Evolutionary conservation across 2,888 invertebrate genomes (phyloP).

Genomic region (Drosophila merina): DNA sequence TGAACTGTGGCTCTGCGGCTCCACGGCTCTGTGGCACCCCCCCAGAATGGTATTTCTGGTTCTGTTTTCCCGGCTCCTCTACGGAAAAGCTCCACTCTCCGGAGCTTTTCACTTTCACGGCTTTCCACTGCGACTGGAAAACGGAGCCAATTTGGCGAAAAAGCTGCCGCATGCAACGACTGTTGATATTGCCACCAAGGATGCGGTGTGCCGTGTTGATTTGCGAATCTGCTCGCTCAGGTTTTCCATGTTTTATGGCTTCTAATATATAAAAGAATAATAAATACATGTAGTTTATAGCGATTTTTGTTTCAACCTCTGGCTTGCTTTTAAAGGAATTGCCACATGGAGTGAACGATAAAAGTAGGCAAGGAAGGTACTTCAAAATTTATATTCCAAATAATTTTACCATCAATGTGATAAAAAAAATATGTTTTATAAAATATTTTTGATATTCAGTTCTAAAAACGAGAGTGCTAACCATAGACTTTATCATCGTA

Average conservation of each 20-base stretch:
- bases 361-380: not conserved
- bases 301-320: not conserved
- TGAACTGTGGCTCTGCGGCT: slow-evolving; percentile 57
- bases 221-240: not conserved
- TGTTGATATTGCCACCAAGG: slow-evolving; percentile 5
- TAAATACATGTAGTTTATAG: not conserved
- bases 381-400: not conserved
- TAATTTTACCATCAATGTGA: no score
- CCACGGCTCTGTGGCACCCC: no score
- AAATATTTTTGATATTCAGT: not conserved
- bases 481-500: not conserved
- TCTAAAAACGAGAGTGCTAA: not conserved
- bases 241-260: slow-evolving; percentile 1
- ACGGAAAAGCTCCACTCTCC: slow-evolving; percentile 32
- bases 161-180: slow-evolving; percentile 1
- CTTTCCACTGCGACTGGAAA: slow-evolving; percentile 1
- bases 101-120: slow-evolving; percentile 2
- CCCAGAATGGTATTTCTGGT: slow-evolving; percentile 32
- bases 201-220: not conserved
- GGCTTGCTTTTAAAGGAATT: not conserved
- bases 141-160: slow-evolving; percentile 1
- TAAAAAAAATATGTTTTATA: no score
- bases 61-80: slow-evolving; percentile 44
- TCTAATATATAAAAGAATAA: slow-evolving; percentile 1
- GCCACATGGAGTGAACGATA: not conserved